phyloP scores from a whole-genome alignment of 30 jellyfish, hydroid and myxozoan species.

The Aurelia coerulea region DNA sequence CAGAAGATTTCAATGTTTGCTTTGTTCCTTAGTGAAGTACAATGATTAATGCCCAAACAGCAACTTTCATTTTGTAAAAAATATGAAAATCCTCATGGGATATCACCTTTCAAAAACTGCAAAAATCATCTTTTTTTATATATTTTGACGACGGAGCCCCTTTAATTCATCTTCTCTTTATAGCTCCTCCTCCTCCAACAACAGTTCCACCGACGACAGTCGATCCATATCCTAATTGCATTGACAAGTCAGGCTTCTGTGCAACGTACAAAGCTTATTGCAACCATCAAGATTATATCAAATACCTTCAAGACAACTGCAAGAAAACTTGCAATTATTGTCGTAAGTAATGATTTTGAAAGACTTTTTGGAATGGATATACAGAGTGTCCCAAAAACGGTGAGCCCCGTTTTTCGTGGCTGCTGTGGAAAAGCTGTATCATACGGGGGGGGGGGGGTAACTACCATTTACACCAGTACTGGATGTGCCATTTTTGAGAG shows the following conservation, averaged over 20 bases:
- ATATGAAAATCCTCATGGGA: too few relatives aligned
- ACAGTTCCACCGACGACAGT: slow-evolving; percentile 14
- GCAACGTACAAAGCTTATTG: slow-evolving; percentile 70
- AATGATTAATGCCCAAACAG: too few relatives aligned
- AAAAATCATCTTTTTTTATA: too few relatives aligned
- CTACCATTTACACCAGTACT: too few relatives aligned
- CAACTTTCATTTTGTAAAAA: too few relatives aligned
- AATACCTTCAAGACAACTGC: slow-evolving; percentile 62
- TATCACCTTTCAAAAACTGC: too few relatives aligned
- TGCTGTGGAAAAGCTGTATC: neutral
- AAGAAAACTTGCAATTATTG: slow-evolving; percentile 86
- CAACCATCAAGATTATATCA: slow-evolving; percentile 55
- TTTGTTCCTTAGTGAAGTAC: too few relatives aligned
- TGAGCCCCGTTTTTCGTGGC: neutral
- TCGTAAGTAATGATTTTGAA: slow-evolving; percentile 62
- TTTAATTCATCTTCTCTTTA: too few relatives aligned
- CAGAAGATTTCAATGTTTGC: too few relatives aligned
- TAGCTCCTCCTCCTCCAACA: slow-evolving; percentile 15
- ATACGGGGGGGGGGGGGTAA: too few relatives aligned
- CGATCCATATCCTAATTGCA: slow-evolving; percentile 57
- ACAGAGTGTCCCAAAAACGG: neutral
- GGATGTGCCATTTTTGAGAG: too few relatives aligned
- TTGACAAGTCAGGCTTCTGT: slow-evolving; percentile 70
- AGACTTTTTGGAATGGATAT: neutral
- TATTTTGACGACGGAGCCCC: too few relatives aligned